Conservation (phyloP, 2,888 invertebrate species). For the Sycophila texana region DNA sequence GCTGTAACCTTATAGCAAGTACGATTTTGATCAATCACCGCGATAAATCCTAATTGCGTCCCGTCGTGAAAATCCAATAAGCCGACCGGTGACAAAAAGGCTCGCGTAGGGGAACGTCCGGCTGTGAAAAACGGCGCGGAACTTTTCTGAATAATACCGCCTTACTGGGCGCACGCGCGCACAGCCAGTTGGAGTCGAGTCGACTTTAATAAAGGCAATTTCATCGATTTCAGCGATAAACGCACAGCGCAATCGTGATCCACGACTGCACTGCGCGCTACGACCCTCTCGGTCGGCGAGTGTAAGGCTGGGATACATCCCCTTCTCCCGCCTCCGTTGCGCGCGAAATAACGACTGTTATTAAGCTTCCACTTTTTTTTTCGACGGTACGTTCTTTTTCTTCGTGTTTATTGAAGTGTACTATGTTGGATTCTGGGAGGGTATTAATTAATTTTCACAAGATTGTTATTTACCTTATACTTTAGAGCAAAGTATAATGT, state of each 20-base stretch:
- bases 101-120: neutral
- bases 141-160: neutral
- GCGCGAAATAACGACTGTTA: conserved; percentile 1
- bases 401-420: no score
- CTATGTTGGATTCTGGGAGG: no score
- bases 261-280: neutral
- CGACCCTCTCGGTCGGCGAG: neutral
- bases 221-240: conserved; percentile 28
- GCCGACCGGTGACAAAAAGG: no score
- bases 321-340: neutral
- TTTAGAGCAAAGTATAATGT: no score
- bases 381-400: no score
- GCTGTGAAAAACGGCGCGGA: neutral
- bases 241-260: neutral
- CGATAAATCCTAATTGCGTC: no score
- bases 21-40: no score
- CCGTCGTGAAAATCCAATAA: no score
- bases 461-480: no score
- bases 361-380: no score
- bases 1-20: no score
- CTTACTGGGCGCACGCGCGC: neutral
- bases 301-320: neutral
- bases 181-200: neutral
- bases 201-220: conserved; percentile 42
- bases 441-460: no score